Evolutionary conservation across 2,888 invertebrate genomes (phyloP).

Genomic region (Tryphoninae sp.): DNA sequence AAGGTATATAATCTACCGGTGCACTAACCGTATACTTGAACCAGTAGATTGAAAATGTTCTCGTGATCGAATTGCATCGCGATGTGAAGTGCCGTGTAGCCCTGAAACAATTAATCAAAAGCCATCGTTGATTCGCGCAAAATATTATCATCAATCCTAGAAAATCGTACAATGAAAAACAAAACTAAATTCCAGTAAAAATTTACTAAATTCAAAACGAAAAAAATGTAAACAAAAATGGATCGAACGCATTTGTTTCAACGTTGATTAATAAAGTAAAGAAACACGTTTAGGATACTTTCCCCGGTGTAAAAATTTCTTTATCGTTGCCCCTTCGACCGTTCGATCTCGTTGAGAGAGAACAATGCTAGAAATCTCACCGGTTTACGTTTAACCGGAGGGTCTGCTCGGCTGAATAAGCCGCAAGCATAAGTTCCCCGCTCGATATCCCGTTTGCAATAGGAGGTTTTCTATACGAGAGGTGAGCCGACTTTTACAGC

Average conservation of each 20-base stretch:
- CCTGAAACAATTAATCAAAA: constrained; percentile 84
- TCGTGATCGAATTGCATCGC: constrained; percentile 95
- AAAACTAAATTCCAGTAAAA: neutral
- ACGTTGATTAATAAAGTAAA: neutral
- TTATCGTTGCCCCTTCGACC: constrained; percentile 6
- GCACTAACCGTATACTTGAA: constrained; percentile 93
- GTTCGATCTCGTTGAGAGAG: constrained; percentile 21
- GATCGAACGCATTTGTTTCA: neutral
- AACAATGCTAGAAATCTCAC: constrained; percentile 53
- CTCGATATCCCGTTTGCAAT: constrained; percentile 50
- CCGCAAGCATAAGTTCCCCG: constrained; percentile 39
- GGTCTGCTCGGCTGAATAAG: constrained; percentile 38
- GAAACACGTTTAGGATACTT: neutral
- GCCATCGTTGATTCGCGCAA: constrained; percentile 1
- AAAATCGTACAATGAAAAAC: neutral
- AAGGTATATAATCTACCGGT: constrained; percentile 18
- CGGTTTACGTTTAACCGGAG: constrained; percentile 15
- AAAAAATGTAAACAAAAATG: neutral
- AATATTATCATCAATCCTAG: neutral
- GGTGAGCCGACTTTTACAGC: constrained; percentile 55
- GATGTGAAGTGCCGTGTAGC: constrained; percentile 96
- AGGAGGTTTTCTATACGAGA: constrained; percentile 18
- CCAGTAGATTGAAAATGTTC: constrained; percentile 92
- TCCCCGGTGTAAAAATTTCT: neutral
- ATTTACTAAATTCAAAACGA: neutral